Percentiles rank a stretch among this genome's conserved stretches.
These are phyloP conservation scores for Wasmannia auropunctata DNA, from an alignment of 1,140 invertebrate genomes.

Conservation along the genomic window DNA sequence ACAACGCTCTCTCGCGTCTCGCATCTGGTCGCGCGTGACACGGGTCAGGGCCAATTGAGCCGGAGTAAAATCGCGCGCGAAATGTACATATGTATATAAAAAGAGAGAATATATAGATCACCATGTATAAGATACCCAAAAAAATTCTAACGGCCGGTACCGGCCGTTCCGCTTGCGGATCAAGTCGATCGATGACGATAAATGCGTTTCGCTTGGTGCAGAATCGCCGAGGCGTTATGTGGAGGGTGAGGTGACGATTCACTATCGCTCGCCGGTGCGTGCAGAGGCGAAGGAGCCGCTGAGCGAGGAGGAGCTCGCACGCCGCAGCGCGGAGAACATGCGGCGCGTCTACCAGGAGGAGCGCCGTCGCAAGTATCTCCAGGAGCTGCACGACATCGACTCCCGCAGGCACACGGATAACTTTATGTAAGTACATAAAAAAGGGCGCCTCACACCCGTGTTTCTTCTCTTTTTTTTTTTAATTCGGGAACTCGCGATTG, in stretches of 20 bases:
- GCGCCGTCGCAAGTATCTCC: slow-evolving; percentile 93
- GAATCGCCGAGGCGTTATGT: slow-evolving; percentile 95
- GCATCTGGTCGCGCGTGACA: background rate
- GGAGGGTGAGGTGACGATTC: slow-evolving; percentile 96
- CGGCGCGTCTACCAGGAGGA: slow-evolving; percentile 95
- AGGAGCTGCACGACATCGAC: slow-evolving; percentile 96
- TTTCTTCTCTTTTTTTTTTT: background rate
- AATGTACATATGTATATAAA: background rate
- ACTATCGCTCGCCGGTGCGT: slow-evolving; percentile 94
- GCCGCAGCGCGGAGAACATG: slow-evolving; percentile 95
- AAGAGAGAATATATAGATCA: background rate
- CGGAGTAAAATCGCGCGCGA: background rate
- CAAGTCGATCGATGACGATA: slow-evolving; percentile 18
- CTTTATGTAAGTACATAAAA: slow-evolving; percentile 90
- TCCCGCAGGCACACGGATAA: slow-evolving; percentile 95
- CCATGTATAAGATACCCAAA: no score
- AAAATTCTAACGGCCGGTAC: background rate
- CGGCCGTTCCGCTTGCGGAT: background rate
- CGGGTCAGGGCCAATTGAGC: background rate
- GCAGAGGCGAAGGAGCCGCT: slow-evolving; percentile 93
- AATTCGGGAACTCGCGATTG: background rate
- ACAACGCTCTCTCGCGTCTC: background rate
- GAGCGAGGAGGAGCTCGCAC: slow-evolving; percentile 93
- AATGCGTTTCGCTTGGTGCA: slow-evolving; percentile 78
- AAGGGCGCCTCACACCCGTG: background rate